Percentiles rank a stretch among this genome's conserved stretches.
Evolutionary conservation across 2,797 vertebrate genomes (phyloP).

Genomic region (Tapera naevia): DNA sequence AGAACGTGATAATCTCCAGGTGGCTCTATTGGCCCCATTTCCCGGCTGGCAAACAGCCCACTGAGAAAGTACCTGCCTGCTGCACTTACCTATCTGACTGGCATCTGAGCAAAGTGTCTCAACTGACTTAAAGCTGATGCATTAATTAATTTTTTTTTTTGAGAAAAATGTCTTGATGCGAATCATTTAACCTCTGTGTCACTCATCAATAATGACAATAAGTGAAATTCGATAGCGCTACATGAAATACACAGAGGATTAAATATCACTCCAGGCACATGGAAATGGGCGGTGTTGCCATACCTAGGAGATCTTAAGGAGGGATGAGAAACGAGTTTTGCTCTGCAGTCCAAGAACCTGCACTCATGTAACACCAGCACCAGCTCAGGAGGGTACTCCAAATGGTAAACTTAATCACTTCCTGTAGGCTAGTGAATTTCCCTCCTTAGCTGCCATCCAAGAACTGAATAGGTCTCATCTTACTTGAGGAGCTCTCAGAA

Average conservation of each 20-base stretch:
- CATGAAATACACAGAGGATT: constrained; percentile 54
- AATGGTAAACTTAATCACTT: background rate
- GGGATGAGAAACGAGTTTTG: background rate
- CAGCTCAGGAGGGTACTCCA: background rate
- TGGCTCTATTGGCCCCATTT: background rate
- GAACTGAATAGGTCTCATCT: background rate
- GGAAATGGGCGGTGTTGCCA: rapidly evolving
- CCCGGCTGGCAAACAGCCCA: background rate
- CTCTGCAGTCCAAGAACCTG: background rate
- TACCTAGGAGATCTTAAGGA: constrained; percentile 28
- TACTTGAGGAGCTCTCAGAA: constrained; percentile 18
- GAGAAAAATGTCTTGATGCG: background rate
- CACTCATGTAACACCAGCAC: background rate
- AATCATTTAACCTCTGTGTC: constrained; percentile 58
- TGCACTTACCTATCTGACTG: background rate
- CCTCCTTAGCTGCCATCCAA: background rate
- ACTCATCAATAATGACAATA: constrained; percentile 63
- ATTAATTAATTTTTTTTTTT: background rate
- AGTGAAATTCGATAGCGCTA: constrained; percentile 22
- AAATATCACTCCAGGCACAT: constrained; percentile 50
- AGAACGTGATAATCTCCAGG: constrained; percentile 1
- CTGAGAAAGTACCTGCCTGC: background rate
- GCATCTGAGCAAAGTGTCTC: constrained; percentile 7
- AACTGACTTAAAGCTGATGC: constrained; percentile 4
- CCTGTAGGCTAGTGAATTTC: constrained; percentile 16